These are phyloP conservation scores for Donacobius atricapilla DNA, from an alignment of 2,113 vertebrate genomes.

Conservation along the genomic window DNA sequence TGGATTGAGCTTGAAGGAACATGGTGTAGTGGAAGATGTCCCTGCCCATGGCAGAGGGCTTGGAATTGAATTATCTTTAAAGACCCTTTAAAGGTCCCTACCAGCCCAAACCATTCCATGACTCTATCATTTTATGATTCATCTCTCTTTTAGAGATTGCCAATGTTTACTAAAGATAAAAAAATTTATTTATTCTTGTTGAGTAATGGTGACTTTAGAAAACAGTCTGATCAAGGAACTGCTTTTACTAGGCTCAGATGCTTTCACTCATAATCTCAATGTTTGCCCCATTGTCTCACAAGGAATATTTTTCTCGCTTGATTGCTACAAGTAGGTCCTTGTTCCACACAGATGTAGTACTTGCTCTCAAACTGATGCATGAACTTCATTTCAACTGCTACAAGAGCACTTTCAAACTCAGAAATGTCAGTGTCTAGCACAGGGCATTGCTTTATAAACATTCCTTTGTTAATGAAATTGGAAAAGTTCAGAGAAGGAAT, in stretches of 20 bases:
- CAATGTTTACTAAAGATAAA: not conserved
- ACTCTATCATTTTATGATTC: not conserved
- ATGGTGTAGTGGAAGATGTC: not conserved
- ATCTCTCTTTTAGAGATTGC: not conserved
- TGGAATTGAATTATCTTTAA: not conserved
- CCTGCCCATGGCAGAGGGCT: not conserved
- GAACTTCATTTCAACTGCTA: conserved; percentile 12
- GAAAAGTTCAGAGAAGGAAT: conserved; percentile 28
- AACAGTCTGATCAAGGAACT: not conserved
- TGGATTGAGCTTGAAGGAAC: not conserved
- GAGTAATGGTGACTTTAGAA: not conserved
- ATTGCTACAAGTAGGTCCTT: not conserved
- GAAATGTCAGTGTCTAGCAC: not conserved
- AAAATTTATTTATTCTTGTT: not conserved
- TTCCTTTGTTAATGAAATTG: conserved; percentile 46
- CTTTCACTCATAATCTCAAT: not conserved
- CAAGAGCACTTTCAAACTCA: not conserved
- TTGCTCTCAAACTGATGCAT: not conserved
- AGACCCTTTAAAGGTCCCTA: not conserved
- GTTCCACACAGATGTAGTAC: not conserved
- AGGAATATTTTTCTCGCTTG: not conserved
- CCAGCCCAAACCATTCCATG: not conserved
- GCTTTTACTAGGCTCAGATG: not conserved
- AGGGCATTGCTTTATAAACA: conserved; percentile 34
- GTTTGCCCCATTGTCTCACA: not conserved